A percentile compares a stretch with the other conserved stretches of the same genome.
Conservation (phyloP, 2,797 vertebrate genomes). For the Melopsittacus undulatus region DNA sequence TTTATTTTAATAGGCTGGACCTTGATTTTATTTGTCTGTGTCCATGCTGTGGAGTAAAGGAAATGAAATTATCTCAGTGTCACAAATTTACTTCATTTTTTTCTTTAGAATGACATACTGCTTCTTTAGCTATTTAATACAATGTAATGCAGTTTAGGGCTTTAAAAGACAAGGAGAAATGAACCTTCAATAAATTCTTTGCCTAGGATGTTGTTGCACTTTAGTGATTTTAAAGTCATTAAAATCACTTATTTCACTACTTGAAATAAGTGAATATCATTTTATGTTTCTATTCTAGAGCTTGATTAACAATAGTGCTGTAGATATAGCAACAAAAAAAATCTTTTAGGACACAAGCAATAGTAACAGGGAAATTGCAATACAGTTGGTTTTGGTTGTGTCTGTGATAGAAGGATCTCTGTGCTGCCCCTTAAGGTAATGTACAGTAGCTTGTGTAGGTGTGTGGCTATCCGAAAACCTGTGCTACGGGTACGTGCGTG, state of each 20-base stretch:
- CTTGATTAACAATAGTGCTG: not conserved
- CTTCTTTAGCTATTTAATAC: not conserved
- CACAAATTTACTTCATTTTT: not conserved
- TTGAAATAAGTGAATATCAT: not conserved
- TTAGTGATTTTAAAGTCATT: not conserved
- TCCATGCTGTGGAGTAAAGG: not conserved
- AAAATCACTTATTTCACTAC: not conserved
- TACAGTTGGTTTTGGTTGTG: not conserved
- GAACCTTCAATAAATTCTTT: not conserved
- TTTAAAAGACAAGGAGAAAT: not conserved
- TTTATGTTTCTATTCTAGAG: not conserved
- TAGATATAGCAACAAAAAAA: not conserved
- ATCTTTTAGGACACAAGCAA: not conserved
- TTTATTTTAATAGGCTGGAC: not conserved
- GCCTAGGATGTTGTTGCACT: not conserved
- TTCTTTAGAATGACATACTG: not conserved
- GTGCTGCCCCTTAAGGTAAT: not conserved
- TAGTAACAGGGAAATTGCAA: not conserved
- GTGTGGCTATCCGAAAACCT: not conserved
- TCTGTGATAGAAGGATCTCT: not conserved
- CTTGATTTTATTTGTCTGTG: not conserved
- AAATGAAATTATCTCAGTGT: not conserved
- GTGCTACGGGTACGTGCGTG: rapidly evolving
- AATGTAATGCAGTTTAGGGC: not conserved
- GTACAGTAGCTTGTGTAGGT: not conserved